Evolutionary conservation across 2,113 vertebrate genomes (phyloP).

Genomic region (Elephantulus edwardii): DNA sequence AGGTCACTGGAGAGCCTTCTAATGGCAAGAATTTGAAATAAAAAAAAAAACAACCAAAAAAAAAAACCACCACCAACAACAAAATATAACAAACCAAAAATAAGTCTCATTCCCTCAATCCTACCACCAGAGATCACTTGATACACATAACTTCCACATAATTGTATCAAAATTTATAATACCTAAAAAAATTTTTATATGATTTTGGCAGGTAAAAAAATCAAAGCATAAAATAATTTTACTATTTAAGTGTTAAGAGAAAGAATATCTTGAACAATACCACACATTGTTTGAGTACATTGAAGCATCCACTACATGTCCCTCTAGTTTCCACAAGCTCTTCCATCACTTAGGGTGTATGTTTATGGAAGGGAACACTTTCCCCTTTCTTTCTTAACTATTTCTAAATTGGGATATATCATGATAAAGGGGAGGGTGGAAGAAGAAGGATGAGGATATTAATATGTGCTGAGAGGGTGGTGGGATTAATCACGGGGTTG

Average conservation of each 20-base stretch:
- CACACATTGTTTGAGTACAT: background rate
- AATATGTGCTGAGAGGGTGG: too few relatives aligned
- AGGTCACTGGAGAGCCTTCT: too few relatives aligned
- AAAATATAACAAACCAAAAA: too few relatives aligned
- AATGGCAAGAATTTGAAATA: too few relatives aligned
- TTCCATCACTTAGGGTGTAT: background rate
- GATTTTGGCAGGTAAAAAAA: background rate
- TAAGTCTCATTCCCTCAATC: background rate
- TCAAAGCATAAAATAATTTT: background rate
- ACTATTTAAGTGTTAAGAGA: background rate
- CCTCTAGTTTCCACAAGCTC: background rate
- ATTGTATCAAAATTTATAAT: too few relatives aligned
- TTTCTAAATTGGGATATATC: background rate
- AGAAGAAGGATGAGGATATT: too few relatives aligned
- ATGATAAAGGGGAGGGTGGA: too few relatives aligned
- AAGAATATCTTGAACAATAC: background rate
- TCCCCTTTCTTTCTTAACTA: background rate
- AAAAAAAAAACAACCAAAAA: too few relatives aligned
- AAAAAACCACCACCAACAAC: too few relatives aligned
- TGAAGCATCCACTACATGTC: background rate
- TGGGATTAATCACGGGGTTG: too few relatives aligned
- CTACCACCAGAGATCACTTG: background rate
- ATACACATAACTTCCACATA: background rate
- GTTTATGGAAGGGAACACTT: background rate
- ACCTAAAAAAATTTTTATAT: background rate